Percentiles rank a stretch among this genome's conserved stretches.
phyloP scores from a whole-genome alignment of 2,113 vertebrate genomes.

The Muntiacus muntjak region DNA sequence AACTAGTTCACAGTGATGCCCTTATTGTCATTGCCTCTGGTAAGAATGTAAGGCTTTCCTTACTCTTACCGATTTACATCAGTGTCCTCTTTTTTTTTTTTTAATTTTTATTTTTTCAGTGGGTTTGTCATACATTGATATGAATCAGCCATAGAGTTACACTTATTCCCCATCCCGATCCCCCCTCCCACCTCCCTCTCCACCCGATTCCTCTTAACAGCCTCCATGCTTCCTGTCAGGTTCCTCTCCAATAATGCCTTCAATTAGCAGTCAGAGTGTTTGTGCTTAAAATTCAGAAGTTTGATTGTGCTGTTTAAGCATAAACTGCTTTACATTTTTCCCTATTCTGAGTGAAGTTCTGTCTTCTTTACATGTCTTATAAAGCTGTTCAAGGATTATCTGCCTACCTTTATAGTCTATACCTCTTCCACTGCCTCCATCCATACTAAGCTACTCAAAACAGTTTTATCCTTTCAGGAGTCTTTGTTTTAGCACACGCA shows the following conservation, averaged over 20 bases:
- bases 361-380: neutral
- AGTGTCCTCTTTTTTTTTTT: neutral
- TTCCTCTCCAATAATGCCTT: neutral
- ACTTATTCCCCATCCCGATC: too few relatives aligned
- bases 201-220: neutral
- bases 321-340: neutral
- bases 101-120: too few relatives aligned
- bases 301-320: neutral
- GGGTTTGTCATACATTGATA: too few relatives aligned
- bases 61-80: neutral
- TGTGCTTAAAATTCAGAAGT: neutral
- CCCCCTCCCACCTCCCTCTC: too few relatives aligned
- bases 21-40: neutral
- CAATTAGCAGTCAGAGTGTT: neutral
- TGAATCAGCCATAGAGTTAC: too few relatives aligned
- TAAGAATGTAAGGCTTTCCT: neutral
- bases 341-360: neutral
- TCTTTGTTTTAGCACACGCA: neutral
- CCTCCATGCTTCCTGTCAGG: neutral
- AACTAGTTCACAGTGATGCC: neutral
- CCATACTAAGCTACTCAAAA: neutral
- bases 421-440: neutral
- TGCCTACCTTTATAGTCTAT: neutral
- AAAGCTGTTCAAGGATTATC: neutral
- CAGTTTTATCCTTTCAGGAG: neutral